These are phyloP conservation scores for roundworm (Caenorhabditis elegans) DNA, from an alignment of 1,140 invertebrate species.

Conservation along the genomic window DNA sequence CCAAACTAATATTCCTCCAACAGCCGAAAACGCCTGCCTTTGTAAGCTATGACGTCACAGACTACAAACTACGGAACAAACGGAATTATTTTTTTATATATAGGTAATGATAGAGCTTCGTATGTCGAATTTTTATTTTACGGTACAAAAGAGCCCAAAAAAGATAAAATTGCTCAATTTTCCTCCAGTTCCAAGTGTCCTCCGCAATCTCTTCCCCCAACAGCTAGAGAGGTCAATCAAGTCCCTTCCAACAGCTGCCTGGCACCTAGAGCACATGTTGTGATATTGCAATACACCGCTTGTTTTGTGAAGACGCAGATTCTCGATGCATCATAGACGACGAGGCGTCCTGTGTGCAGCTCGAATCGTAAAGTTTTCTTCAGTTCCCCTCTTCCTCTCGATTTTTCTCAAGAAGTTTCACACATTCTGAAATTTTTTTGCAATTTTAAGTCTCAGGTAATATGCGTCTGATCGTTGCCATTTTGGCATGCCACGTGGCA, in stretches of 20 bases:
- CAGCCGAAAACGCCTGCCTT: no score
- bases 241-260: conserved; percentile 5
- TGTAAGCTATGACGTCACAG: no score
- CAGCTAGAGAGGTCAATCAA: no score
- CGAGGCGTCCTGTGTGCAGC: background rate
- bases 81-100: no score
- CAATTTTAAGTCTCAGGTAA: no score
- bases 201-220: background rate
- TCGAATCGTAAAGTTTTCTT: background rate
- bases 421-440: no score
- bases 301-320: background rate
- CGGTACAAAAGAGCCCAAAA: no score
- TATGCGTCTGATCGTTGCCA: background rate
- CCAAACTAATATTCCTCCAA: no score
- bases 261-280: background rate
- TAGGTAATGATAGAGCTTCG: no score
- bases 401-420: background rate
- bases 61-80: no score
- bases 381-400: background rate
- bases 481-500: background rate
- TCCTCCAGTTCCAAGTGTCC: background rate
- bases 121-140: no score
- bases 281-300: background rate
- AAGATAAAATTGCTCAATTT: background rate
- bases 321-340: background rate